A percentile compares a stretch with the other conserved stretches of the same genome.
These are phyloP conservation scores for Plecturocebus donacophilus DNA, from an alignment of 2,113 vertebrate species.

Conservation along the genomic window DNA sequence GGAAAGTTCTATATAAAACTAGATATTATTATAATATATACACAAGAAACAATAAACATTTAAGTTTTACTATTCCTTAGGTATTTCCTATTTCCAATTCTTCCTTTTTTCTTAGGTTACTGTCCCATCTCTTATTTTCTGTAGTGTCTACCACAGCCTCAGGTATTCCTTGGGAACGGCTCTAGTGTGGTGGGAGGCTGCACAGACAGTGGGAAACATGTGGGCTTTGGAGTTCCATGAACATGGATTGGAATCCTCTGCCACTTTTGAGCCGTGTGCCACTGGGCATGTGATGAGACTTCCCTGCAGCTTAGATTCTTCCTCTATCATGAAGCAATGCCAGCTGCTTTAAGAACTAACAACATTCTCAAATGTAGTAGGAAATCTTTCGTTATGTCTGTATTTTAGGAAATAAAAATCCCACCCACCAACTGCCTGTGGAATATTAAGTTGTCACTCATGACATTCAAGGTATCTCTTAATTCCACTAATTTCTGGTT, in stretches of 20 bases:
- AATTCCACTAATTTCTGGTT: not conserved
- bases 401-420: not conserved
- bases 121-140: not conserved
- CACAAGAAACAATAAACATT: not conserved
- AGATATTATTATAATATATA: not conserved
- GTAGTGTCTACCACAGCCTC: not conserved
- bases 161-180: not conserved
- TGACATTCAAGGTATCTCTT: not conserved
- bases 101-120: not conserved
- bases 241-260: not conserved
- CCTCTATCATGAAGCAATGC: not conserved
- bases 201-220: not conserved
- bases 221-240: not conserved
- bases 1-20: not conserved
- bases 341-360: not conserved
- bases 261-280: not conserved
- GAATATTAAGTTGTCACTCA: not conserved
- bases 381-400: not conserved
- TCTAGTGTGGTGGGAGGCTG: not conserved
- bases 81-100: not conserved
- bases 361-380: not conserved
- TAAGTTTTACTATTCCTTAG: not conserved
- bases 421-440: not conserved
- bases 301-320: not conserved
- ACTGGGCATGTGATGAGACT: not conserved